Evolutionary conservation across 2,888 invertebrate genomes (phyloP), one percentile per base, ranked within the genome.

Genomic region (Sicus ferrugineus): DNA sequence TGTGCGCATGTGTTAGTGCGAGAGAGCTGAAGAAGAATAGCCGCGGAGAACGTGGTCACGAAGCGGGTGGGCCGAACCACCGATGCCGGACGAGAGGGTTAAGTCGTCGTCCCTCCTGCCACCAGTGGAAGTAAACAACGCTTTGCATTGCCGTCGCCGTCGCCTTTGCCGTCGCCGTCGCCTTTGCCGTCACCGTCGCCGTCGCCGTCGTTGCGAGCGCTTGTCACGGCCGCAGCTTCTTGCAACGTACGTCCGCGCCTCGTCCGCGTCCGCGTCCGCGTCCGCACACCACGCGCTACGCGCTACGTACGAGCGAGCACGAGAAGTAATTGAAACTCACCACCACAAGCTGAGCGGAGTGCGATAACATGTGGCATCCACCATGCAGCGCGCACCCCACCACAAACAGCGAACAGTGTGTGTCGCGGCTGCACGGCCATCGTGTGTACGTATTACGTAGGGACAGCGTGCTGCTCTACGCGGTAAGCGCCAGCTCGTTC

Each of bases 291-390:
- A n/a, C n/a, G n/a, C n/a, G n/a, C n/a, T n/a, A n/a, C n/a, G n/a
- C n/a, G n/a, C 31, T 58, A 30, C 62, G 62, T 28, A 21, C 42
- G 50, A 64, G 54, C 63, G 59, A 69, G 59, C 69, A 66, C 61
- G 61, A 61, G 42, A 56, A 58, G 46, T 69, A 69, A 70, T 66
- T 62, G 70, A 64, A 62, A 62, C 66, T 62, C 66, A 69, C 64
- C 62, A 68, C 52, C 68, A 28, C 61, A 16, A 23, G 31, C 50
- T 23, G 28, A 46, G 34, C 38, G 34, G 5, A 31, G 26, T 52
- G 52, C 61, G 48, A 34, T 21, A 59, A 62, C 68, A 68, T 68
- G 61, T 68, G 61, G 59, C 61, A 59, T 48, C 28, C 58, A 58
- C 56, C 63, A 63, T 56, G 31, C 63, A 56, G 21, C 63, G 30